Evolutionary conservation across 2,797 vertebrate species (phyloP).

Genomic region (Nothura maculosa): DNA sequence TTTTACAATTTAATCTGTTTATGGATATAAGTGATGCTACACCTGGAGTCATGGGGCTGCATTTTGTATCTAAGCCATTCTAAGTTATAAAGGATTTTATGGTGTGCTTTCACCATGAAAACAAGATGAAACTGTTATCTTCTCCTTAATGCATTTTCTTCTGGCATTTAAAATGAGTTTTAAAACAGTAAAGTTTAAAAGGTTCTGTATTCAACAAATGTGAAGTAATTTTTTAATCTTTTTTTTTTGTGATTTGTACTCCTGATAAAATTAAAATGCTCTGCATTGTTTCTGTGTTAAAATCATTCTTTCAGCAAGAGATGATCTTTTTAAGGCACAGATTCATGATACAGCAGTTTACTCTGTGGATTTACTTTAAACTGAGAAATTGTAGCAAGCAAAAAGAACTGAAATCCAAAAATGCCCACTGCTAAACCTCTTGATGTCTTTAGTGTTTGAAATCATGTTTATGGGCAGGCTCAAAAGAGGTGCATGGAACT

Average conservation of each 20-base stretch:
- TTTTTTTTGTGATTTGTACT: background rate
- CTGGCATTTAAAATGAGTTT: constrained; percentile 7
- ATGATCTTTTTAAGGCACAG: background rate
- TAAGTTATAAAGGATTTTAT: constrained; percentile 58
- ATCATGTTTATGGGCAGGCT: background rate
- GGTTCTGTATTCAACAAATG: background rate
- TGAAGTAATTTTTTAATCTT: background rate
- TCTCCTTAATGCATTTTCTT: constrained; percentile 21
- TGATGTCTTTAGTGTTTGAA: background rate
- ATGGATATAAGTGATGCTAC: constrained; percentile 61
- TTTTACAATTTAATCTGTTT: constrained; percentile 66
- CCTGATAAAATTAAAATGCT: background rate
- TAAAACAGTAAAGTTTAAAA: background rate
- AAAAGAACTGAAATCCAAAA: accelerated
- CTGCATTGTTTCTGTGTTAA: constrained; percentile 7
- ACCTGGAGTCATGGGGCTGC: background rate
- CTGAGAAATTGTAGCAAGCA: background rate
- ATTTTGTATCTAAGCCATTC: background rate
- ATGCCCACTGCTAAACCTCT: background rate
- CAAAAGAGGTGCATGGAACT: background rate
- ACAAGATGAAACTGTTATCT: constrained; percentile 71
- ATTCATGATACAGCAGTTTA: background rate
- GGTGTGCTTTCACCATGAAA: constrained; percentile 64
- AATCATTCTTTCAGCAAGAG: background rate
- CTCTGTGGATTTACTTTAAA: background rate